Evolutionary conservation across 2,797 vertebrate species (phyloP).

Genomic region (Limosa lapponica): DNA sequence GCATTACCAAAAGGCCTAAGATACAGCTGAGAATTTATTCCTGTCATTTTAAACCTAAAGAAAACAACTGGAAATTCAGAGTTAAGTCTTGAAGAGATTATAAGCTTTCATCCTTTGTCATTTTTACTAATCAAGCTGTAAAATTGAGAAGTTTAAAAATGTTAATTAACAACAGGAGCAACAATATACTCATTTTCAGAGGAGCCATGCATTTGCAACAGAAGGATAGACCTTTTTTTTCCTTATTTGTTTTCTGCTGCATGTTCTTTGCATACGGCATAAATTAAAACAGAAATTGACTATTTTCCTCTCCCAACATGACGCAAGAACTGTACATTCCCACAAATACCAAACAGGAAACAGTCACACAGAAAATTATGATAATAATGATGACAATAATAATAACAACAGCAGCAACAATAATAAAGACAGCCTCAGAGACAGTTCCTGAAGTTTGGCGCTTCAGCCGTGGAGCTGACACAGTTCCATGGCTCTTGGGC

Average conservation of each 20-base stretch:
- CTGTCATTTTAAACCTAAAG: background rate
- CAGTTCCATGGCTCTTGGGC: rapidly evolving
- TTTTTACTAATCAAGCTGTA: background rate
- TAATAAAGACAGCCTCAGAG: background rate
- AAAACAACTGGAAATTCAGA: background rate
- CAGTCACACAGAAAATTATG: background rate
- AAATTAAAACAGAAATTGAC: background rate
- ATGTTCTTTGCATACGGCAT: background rate
- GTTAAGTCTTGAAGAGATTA: background rate
- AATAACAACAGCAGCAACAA: background rate
- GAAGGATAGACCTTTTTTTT: background rate
- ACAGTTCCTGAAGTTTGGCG: background rate
- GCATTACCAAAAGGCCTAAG: background rate
- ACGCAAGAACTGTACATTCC: background rate
- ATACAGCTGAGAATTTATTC: background rate
- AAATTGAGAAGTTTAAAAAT: background rate
- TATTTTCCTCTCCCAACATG: background rate
- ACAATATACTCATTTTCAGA: background rate
- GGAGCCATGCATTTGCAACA: background rate
- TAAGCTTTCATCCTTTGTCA: background rate
- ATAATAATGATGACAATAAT: background rate
- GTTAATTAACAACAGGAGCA: background rate
- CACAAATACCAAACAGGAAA: background rate
- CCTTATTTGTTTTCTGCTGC: background rate
- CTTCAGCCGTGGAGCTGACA: background rate